Base-by-base conservation (phyloP, 2,888 invertebrate genomes). In the Hesperia comma region DNA sequence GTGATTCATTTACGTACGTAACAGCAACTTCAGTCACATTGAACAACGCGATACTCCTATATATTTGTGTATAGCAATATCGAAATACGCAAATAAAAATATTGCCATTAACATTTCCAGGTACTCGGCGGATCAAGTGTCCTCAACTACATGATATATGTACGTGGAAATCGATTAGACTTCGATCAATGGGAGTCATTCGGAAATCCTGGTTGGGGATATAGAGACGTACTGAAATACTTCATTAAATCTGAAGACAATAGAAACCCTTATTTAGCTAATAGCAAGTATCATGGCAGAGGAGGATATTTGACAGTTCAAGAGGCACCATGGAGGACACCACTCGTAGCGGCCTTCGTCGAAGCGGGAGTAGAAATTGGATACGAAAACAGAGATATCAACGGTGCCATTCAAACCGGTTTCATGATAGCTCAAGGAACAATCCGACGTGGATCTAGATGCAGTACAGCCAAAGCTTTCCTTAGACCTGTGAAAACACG, bases 161-260 rank as follows among this genome's bases (percentile, higher is more conserved):
- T 98, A 0, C 91, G 98, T 70, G 98, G 98, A 10, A 97, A 95
- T 81, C 93, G 94, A 66, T 93, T 95, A 74, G 99, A 99, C 82
- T 99, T 97, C 85, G 97, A 98, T 80, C 94, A 95, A 55, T 99
- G 99, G 98, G 97, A 97, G 76, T 90, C 94, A 0, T 85, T 96
- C 71, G 98, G 98, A 0, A 98, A 98, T 77, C 93, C 95, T 0
- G 98, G 98, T 6, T 99, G 98, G 98, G 95, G 96, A 0, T 98
- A 97, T 87, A 93, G 95, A 1, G 95, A 97, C 68, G 97, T 96
- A 0, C 90, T 99, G 6, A 95, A 95, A 57, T 99, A 99, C 80
- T 99, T 98, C 82, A 96, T 96, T 75, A 97, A 97, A 83, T 97
- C 97, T 0, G 97, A 98, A 84, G 97, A 98, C 82, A 97, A 97